Evolutionary conservation across 2,888 invertebrate genomes (phyloP).

Genomic region (Eristalinus sepulchralis): DNA sequence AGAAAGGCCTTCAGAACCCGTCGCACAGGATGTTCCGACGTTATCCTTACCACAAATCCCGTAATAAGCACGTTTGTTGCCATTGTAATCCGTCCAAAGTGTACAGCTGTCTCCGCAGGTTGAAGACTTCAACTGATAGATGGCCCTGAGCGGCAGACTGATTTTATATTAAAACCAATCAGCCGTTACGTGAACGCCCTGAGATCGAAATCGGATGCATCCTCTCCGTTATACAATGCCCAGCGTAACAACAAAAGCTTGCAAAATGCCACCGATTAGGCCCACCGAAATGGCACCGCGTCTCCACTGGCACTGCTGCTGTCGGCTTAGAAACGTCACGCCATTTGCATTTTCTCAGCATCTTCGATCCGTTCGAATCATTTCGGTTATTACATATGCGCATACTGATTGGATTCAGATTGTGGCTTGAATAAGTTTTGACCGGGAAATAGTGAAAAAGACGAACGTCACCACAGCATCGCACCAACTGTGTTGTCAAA

Average conservation of each 20-base stretch:
- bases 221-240: constrained; percentile 51
- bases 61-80: not conserved
- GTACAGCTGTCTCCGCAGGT: constrained; percentile 27
- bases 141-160: constrained; percentile 16
- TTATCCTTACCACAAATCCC: constrained; percentile 35
- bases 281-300: not conserved
- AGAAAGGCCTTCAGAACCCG: not conserved
- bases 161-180: constrained; percentile 53
- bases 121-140: constrained; percentile 46
- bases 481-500: not conserved
- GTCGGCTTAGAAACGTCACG: constrained; percentile 10
- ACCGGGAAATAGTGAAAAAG: not conserved
- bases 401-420: constrained; percentile 31
- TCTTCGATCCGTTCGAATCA: constrained; percentile 12
- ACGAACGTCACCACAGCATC: not conserved
- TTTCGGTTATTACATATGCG: constrained; percentile 25
- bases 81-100: constrained; percentile 26
- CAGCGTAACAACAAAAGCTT: constrained; percentile 51
- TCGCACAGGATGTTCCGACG: not conserved
- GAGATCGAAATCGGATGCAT: constrained; percentile 6
- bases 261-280: constrained; percentile 47
- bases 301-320: not conserved
- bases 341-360: constrained; percentile 18
- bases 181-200: constrained; percentile 44
- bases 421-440: not conserved